These are phyloP conservation scores for Scopus umbretta DNA, from an alignment of 2,113 vertebrate genomes.

Conservation along the genomic window DNA sequence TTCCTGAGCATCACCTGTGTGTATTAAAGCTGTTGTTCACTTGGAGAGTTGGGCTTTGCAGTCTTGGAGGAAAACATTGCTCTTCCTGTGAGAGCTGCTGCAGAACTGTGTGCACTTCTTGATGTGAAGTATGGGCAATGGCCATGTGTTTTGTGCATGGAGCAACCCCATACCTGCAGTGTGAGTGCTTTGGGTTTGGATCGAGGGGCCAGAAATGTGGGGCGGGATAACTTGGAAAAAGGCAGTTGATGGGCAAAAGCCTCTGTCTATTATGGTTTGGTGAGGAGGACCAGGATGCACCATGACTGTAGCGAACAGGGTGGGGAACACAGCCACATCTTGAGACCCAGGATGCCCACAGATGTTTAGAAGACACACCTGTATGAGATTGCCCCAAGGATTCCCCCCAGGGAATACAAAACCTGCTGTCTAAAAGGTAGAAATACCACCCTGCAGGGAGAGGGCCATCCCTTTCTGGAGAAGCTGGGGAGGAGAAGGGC, in stretches of 20 bases:
- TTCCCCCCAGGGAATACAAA: not conserved
- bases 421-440: not conserved
- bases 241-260: not conserved
- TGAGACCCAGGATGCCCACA: not conserved
- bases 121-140: not conserved
- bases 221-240: not conserved
- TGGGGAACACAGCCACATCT: too few relatives aligned
- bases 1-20: not conserved
- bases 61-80: not conserved
- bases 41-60: not conserved
- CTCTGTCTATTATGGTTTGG: not conserved
- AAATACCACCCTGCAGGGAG: not conserved
- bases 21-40: not conserved
- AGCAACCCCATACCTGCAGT: not conserved
- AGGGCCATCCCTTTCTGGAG: not conserved
- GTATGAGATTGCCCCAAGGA: not conserved
- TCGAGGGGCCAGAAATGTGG: not conserved
- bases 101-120: rapidly evolving
- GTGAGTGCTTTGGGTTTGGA: not conserved
- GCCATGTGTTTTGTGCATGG: not conserved
- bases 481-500: not conserved
- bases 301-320: too few relatives aligned
- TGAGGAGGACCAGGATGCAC: not conserved
- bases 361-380: not conserved
- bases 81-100: not conserved